Evolutionary conservation across 2,113 vertebrate species (phyloP), one percentile per base, ranked within the genome.

Genomic region (Dipodomys spectabilis): DNA sequence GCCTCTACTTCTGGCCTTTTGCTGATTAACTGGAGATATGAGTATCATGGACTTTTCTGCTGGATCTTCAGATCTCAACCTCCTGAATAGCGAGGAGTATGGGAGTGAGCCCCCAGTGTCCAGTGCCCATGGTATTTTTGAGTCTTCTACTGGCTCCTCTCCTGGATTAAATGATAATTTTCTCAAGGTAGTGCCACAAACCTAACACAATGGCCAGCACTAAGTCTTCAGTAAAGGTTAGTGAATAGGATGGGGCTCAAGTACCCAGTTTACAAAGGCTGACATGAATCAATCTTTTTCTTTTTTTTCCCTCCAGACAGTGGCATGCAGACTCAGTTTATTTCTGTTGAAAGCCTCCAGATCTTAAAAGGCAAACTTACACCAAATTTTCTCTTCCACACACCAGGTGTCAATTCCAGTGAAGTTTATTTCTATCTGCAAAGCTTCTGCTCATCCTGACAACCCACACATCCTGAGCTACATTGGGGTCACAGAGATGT

Each of bases 311-410:
- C 16, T 92, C 30, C 53, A 68, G 79, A 45, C 49, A 45, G 69
- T 65, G 78, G 62, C 25, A 9, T 69, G 62, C 30, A 74, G 49
- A 92, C 49, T 65, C 75, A 79, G 30, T 90, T 87, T 92, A 94
- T 95, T 92, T 90, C 57, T 87, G 62, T 84, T 65, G 44, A 92
- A 92, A 94, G 57, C n/a, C n/a, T 78, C 44, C 44, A 53, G 74
- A 72, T 65, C 62, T 88, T 90, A 81, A 90, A 90, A 94, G 74
- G 53, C 86, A 67, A 49, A 72, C n/a, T 60, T n/a, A 87, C 74
- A 71, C 78, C 7, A 13, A 32, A 60, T 19, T 74, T 81, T 39
- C 62, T 75, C 30, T 60, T 32, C 15, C 16, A 25, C 44, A 30
- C 82, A 45, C 19, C 53, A 82, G 89, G 69, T 4, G 1, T 39